Conservation (phyloP, 2,888 invertebrate genomes). For the Entomobrya proxima region DNA sequence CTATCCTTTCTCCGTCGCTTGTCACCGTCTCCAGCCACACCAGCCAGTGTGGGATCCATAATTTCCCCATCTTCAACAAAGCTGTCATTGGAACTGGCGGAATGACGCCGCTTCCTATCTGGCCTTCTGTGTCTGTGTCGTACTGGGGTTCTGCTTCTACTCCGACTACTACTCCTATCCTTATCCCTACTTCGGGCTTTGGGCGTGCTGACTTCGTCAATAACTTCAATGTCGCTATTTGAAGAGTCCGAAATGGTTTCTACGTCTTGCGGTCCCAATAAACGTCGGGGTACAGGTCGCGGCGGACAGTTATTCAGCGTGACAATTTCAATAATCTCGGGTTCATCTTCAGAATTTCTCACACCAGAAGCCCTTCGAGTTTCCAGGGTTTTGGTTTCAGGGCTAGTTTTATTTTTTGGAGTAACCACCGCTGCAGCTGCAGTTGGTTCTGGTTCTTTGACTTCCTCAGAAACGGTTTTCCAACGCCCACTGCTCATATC, state of each 20-base stretch:
- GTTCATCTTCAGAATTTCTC: slow-evolving; percentile 32
- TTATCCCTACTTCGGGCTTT: background rate
- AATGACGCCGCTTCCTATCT: slow-evolving; percentile 27
- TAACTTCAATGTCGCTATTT: slow-evolving; percentile 57
- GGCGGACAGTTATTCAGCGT: slow-evolving; percentile 37
- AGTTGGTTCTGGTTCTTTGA: background rate
- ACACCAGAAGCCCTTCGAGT: background rate
- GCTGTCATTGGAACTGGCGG: slow-evolving; percentile 71
- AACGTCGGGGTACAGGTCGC: slow-evolving; percentile 3
- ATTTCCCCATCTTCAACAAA: slow-evolving; percentile 81
- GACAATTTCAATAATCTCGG: slow-evolving; percentile 58
- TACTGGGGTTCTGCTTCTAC: background rate
- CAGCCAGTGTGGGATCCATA: slow-evolving; percentile 78
- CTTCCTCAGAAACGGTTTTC: slow-evolving; percentile 61
- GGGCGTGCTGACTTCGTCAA: slow-evolving; percentile 7
- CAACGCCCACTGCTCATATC: slow-evolving; percentile 60
- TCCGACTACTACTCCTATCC: slow-evolving; percentile 1
- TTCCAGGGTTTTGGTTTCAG: too few species aligned
- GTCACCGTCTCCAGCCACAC: slow-evolving; percentile 73
- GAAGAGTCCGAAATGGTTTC: slow-evolving; percentile 47
- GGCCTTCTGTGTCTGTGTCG: slow-evolving; percentile 30
- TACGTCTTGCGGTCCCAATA: background rate
- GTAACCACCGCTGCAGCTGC: background rate
- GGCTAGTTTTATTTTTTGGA: background rate
- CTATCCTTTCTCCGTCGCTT: slow-evolving; percentile 74